Conservation (phyloP, 2,113 vertebrate species). For the Bujurquina vittata region DNA sequence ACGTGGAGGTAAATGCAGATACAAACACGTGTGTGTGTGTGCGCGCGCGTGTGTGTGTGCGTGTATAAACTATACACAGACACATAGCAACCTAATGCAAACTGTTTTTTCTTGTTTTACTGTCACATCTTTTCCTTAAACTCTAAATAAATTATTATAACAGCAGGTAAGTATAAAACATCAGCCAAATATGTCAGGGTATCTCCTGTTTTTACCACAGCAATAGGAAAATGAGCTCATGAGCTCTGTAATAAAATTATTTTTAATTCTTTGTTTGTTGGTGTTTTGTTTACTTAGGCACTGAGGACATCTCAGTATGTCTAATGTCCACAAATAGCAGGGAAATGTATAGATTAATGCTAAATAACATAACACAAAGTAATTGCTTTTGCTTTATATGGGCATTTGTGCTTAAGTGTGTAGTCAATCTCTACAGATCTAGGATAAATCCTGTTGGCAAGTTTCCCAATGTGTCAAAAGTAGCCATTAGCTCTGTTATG, state of each 20-base stretch:
- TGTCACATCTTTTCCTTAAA: neutral
- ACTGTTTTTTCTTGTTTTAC: too few species aligned
- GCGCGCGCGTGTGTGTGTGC: neutral
- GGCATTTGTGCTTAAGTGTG: neutral
- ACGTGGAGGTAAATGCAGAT: slow-evolving; percentile 1
- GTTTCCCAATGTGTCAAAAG: neutral
- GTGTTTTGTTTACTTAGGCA: neutral
- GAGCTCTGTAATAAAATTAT: neutral
- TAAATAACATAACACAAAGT: neutral
- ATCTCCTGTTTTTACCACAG: too few species aligned
- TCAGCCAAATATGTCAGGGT: too few species aligned
- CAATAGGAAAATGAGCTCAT: too few species aligned
- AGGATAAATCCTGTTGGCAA: neutral
- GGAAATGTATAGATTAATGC: neutral
- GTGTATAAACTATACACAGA: neutral
- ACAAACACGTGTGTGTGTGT: neutral
- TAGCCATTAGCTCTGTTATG: neutral
- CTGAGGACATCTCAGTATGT: too few species aligned
- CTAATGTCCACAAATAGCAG: neutral
- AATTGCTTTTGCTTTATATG: neutral
- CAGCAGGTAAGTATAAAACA: neutral
- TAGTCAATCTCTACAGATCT: too few species aligned
- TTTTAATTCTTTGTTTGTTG: neutral
- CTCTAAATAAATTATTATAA: neutral
- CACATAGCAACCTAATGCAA: neutral